Percentiles rank a stretch among this genome's conserved stretches.
Conservation (phyloP, 2,797 vertebrate species). For the Eospalax fontanierii region DNA sequence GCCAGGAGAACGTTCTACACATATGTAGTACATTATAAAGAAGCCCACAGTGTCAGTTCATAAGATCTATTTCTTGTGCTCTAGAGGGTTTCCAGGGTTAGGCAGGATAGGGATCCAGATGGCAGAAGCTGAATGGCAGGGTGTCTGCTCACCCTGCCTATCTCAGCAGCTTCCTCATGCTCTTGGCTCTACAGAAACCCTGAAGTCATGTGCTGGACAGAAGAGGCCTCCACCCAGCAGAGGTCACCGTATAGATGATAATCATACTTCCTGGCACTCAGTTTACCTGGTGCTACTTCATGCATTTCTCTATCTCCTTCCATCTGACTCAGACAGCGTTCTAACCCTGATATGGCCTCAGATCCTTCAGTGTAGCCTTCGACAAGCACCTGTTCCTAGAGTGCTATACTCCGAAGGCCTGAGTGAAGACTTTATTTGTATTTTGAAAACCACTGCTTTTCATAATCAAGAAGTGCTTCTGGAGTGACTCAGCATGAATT, state of each 20-base stretch:
- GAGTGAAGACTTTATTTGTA: neutral
- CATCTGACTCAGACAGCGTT: neutral
- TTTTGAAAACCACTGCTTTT: neutral
- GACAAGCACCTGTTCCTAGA: neutral
- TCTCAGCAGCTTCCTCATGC: neutral
- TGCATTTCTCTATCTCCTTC: neutral
- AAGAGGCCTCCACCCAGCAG: neutral
- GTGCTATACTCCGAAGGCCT: neutral
- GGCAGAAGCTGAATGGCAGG: neutral
- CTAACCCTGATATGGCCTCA: neutral
- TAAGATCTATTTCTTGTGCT: neutral
- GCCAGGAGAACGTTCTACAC: conserved; percentile 29
- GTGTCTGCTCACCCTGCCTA: neutral
- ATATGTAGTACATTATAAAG: neutral
- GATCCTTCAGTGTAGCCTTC: accelerated
- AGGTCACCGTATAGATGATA: neutral
- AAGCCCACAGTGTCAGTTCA: neutral
- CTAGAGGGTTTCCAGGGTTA: neutral
- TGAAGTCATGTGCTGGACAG: neutral
- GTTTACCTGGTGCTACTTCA: neutral
- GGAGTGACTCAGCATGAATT: neutral
- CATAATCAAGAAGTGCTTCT: neutral
- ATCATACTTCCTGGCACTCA: neutral
- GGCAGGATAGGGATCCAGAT: neutral
- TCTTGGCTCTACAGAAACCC: neutral